Base-by-base conservation (phyloP, 2,888 invertebrate genomes). In the Zaprionus lineosus region DNA sequence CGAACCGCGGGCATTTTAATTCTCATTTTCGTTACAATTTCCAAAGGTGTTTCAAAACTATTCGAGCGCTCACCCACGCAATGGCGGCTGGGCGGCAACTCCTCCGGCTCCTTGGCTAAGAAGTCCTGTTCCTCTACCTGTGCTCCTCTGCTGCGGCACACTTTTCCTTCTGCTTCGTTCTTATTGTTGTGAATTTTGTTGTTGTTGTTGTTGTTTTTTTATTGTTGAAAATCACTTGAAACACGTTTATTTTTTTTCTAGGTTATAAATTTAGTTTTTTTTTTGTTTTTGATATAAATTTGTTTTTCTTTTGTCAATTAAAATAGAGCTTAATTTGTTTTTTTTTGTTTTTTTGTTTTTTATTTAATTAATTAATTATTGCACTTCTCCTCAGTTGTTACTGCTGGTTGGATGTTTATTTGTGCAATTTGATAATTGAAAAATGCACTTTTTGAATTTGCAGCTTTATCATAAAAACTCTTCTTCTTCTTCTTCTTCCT, bases 1-100 rank as follows among this genome's bases (percentile, higher is more conserved):
- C 96, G 94, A 92, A 96, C 96, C 91, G 97, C 97, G 92, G 96
- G 97, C 96, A 96, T 97, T 94, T 97, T 97, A 93, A 96, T 97
- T 96, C 97, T 95, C 97, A 97, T 97, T 93, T 94, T 96, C 86
- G 65, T 86, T 83, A 46, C 81, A 87, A 73, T 74, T 79, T 82
- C 79, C 82, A 57, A 76, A 62, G 74, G 67, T 57, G 66, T 70
- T 77, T 70, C 55, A 51, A 66, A 70, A 67, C 66, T 79, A 71
- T 66, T 47, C 61, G 68, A 68, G 68, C 60, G 68, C 59, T 37
- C 60, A 72, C 84, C 78, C 78, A 59, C 57, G 56, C 57, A 58
- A 52, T 31, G 55, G 61, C 58, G 44, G 52, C 47, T 53, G 68
- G 72, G 76, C 64, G 74, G 65, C 84, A 41, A 65, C 71, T 63